Evolutionary conservation across 2,888 invertebrate species (phyloP), one percentile per base, ranked within the genome.

Genomic region (Phania funesta): DNA sequence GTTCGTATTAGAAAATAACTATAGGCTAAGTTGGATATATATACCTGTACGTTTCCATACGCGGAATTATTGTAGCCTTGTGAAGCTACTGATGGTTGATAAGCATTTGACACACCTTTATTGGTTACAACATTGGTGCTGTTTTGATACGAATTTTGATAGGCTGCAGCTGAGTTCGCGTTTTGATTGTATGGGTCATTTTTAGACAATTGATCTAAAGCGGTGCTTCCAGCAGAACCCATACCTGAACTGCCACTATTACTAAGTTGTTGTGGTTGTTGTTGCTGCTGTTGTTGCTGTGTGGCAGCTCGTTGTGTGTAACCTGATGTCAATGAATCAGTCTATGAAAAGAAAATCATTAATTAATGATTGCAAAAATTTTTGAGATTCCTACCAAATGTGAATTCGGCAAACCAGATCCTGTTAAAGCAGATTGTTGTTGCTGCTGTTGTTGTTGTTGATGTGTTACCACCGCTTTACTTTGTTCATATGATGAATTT

Each of bases 141-240:
- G 70, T 86, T 85, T 79, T 89, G 89, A 85, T 91, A 90, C 32
- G 90, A 87, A 76, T 88, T 90, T 83, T 90, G 91, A 85, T 91
- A 90, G 46, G 84, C 86, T 81, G 86, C 86, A 13, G 86, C 76
- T 62, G 86, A 87, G 26, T 87, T 86, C 68, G 87, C 84, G 73
- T 86, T 87, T 84, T 90, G 90, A 48, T 88, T 90, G 56, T 91
- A 91, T 0, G 90, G 91, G 88, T 91, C 91, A 81, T 85, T 89
- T 80, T 91, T 91, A 41, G 89, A 86, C 76, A 91, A 83, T 84
- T 91, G 91, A 86, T 91, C 91, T 64, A 91, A 85, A 3, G 89
- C 86, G 82, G 85, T 90, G 60, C 86, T 87, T 50, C 86, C 86
- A 11, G 86, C 83, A 52, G 87, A 87, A 48, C 87, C 86, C n/a